Evolutionary conservation across 2,113 vertebrate species (phyloP).

Genomic region (Lonchura striata): DNA sequence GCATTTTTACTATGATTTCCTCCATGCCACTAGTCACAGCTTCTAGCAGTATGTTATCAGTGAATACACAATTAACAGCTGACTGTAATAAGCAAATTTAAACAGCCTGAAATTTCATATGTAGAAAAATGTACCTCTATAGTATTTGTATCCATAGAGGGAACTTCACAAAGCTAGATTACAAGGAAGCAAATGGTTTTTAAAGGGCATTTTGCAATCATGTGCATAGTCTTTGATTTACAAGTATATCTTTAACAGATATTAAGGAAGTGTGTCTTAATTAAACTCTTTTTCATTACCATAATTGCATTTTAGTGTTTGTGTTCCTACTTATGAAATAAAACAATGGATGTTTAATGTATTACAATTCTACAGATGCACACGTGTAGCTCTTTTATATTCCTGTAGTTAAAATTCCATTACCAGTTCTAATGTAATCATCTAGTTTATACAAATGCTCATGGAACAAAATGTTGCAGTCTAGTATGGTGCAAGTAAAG

Average conservation of each 20-base stretch:
- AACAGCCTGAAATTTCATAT: background rate
- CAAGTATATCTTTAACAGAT: background rate
- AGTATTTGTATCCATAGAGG: background rate
- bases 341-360: background rate
- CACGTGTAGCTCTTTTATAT: background rate
- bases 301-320: background rate
- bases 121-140: background rate
- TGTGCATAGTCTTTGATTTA: background rate
- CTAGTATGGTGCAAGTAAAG: background rate
- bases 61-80: background rate
- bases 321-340: background rate
- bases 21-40: background rate
- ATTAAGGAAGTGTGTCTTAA: background rate
- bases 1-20: background rate
- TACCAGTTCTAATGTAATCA: background rate
- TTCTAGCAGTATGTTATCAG: background rate
- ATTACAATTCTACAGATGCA: background rate
- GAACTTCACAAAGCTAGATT: background rate
- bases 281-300: background rate
- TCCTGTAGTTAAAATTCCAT: slow-evolving; percentile 9
- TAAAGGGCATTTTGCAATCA: background rate
- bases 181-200: background rate
- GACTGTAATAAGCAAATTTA: background rate
- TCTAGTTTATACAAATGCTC: background rate
- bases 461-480: background rate